Base-by-base conservation (phyloP, 2,888 invertebrate genomes). In the Sclerodermus sp. region DNA sequence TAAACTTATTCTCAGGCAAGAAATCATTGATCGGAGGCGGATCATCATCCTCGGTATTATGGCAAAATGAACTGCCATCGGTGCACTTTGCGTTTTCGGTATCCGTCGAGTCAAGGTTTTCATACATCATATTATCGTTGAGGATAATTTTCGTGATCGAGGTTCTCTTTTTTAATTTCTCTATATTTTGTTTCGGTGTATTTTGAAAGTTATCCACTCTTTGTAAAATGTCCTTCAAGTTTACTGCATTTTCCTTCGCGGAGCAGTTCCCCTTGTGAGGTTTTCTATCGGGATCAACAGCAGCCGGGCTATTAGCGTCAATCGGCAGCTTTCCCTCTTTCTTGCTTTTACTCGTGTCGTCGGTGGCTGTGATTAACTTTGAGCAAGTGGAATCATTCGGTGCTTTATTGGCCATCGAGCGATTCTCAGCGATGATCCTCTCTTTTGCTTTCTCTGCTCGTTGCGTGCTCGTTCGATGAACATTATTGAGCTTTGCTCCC, bases 121-220 rank as follows among this genome's bases (percentile, higher is more conserved):
- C 60, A n/a, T 56, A 47, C 1, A 37, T 10, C 38, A 65, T 45
- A 54, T 67, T 69, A 50, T 76, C 76, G 53, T 70, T 73, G 0
- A 76, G 46, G 8, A 77, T 70, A n/a, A 69, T 72, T 40, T 76
- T 77, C 8, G 76, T 64, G 5, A 74, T 74, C 10, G 70, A 69
- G 8, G 73, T 75, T 10, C 74, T 64, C 34, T 75, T 76, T 1
- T 75, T 51, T 13, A 76, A 53, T 42, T 76, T 77, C 48, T 77
- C 77, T 42, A 75, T 40, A 45, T 75, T 77, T 36, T 76, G 74
- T 29, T 64, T 71, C 5, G 74, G 68, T 0, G 62, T 64, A n/a
- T 51, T 65, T 30, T 71, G 67, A 23, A 65, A 65, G 2, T 49
- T 58, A 45, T 75, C 74, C 0, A 63, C 60, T 36, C 70, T 74